phyloP scores from a whole-genome alignment of 2,888 invertebrate genomes.

The Deroplatys truncata region DNA sequence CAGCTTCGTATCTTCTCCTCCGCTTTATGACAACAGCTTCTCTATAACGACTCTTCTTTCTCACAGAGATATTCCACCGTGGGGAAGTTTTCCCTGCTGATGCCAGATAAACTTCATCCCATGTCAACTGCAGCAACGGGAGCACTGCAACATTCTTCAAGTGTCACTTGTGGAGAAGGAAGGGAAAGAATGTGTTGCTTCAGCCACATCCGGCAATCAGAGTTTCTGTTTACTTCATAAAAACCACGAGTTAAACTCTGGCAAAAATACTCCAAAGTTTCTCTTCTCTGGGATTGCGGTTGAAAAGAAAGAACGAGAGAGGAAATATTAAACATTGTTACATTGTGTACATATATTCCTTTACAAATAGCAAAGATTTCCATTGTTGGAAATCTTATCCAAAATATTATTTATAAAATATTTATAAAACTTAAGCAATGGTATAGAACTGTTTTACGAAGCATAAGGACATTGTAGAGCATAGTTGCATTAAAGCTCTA shows the following conservation, averaged over 20 bases:
- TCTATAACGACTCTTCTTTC: neutral
- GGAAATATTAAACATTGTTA: no score
- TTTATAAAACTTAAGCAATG: no score
- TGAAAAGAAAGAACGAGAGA: no score
- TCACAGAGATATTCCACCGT: neutral
- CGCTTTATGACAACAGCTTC: neutral
- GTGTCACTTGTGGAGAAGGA: neutral
- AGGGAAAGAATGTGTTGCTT: neutral
- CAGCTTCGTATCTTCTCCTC: neutral
- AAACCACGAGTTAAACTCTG: neutral
- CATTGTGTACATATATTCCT: no score
- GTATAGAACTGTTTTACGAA: no score
- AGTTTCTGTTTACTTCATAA: neutral
- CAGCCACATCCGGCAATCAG: neutral
- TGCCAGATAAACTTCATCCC: neutral
- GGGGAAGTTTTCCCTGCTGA: neutral
- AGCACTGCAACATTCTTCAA: neutral
- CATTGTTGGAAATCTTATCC: no score
- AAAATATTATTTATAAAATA: no score
- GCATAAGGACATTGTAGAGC: no score
- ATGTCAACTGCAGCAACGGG: neutral
- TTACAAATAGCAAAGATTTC: no score
- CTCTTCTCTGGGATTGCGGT: neutral
- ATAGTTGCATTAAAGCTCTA: no score
- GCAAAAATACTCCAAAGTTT: neutral